phyloP scores from a whole-genome alignment of 2,888 invertebrate genomes.

The Agriopis marginaria region DNA sequence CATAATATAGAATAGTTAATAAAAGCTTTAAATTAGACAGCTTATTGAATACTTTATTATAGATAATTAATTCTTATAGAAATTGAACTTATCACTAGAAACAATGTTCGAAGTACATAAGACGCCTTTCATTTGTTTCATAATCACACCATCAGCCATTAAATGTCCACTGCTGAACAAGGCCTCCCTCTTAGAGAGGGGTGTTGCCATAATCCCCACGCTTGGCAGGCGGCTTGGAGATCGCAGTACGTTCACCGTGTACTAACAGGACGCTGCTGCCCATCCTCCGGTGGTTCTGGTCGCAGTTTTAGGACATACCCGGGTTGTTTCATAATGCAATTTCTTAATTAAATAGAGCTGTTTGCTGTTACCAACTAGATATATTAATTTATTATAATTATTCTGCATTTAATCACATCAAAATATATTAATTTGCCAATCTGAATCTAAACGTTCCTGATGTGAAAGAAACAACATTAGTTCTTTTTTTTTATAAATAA shows the following conservation, averaged over 20 bases:
- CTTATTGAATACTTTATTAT: conserved; percentile 47
- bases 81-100: conserved; percentile 7
- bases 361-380: conserved; percentile 6
- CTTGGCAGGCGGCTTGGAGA: too few relatives aligned
- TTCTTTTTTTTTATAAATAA: too few relatives aligned
- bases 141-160: too few relatives aligned
- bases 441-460: neutral
- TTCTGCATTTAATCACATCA: neutral
- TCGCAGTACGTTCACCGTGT: too few relatives aligned
- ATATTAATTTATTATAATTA: neutral
- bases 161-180: too few relatives aligned
- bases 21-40: conserved; percentile 59
- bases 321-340: neutral
- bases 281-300: too few relatives aligned
- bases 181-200: too few relatives aligned
- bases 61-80: conserved; percentile 40
- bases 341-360: conserved; percentile 3
- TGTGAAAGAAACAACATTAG: neutral
- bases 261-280: too few relatives aligned
- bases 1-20: conserved; percentile 51
- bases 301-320: too few relatives aligned
- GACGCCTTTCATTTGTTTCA: neutral
- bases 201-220: too few relatives aligned
- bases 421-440: neutral
- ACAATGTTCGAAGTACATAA: conserved; percentile 3